Percentiles rank a stretch among this genome's conserved stretches.
phyloP scores from a whole-genome alignment of 1,140 invertebrate genomes.

The Stratiolaelaps scimitus region DNA sequence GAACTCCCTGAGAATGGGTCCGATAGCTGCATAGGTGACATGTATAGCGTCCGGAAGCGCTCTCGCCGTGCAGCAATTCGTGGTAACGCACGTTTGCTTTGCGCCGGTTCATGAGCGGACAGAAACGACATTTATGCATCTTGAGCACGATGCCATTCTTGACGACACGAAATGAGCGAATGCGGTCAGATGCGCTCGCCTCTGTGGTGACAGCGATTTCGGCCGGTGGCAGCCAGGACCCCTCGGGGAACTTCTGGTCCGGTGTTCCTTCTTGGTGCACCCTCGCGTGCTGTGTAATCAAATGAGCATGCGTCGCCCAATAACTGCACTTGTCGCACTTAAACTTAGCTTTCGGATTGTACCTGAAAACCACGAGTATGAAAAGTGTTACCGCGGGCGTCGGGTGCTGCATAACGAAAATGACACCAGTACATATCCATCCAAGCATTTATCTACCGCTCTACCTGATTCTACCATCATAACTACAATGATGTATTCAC shows the following conservation, averaged over 20 bases:
- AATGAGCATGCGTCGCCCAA: conserved; percentile 61
- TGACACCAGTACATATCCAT: too few relatives aligned
- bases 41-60: conserved; percentile 38
- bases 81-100: conserved; percentile 64
- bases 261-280: conserved; percentile 52
- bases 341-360: conserved; percentile 47
- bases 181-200: conserved; percentile 38
- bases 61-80: conserved; percentile 62
- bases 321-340: conserved; percentile 67
- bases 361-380: background rate
- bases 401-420: too few relatives aligned
- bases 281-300: conserved; percentile 61
- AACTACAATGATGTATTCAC: too few relatives aligned
- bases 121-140: conserved; percentile 70
- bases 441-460: too few relatives aligned
- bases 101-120: conserved; percentile 62
- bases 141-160: conserved; percentile 57
- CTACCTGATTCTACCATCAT: too few relatives aligned
- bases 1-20: conserved; percentile 57
- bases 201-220: conserved; percentile 32
- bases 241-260: conserved; percentile 17
- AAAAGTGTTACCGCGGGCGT: background rate
- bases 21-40: conserved; percentile 69
- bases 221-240: conserved; percentile 32
- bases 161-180: conserved; percentile 59